Conservation (phyloP, 1,140 invertebrate genomes). For the Eriosoma lanigerum region DNA sequence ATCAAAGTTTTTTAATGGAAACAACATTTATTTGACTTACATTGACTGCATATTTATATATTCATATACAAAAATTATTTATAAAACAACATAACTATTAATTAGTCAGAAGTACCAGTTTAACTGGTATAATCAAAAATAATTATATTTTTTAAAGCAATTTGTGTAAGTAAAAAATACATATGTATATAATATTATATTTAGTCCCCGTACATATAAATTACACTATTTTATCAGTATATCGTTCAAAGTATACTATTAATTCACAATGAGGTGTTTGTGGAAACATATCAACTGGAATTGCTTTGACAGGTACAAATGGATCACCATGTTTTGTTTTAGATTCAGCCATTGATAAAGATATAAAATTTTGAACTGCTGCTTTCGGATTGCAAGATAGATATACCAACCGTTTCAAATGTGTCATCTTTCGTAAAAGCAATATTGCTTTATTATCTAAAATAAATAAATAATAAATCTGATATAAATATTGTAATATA, state of each 20-base stretch:
- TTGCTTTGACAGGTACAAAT: slow-evolving; percentile 76
- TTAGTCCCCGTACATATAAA: not conserved
- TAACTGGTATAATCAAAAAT: no score
- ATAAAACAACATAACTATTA: no score
- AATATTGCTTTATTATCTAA: slow-evolving; percentile 78
- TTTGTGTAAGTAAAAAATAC: no score
- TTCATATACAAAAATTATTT: no score
- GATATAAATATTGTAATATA: no score
- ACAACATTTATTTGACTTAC: no score
- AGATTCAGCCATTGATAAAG: slow-evolving; percentile 75
- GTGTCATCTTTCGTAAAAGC: slow-evolving; percentile 72
- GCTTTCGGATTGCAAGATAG: slow-evolving; percentile 87
- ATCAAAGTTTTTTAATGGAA: no score
- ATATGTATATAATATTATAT: not conserved
- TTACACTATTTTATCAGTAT: not conserved
- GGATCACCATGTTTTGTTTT: slow-evolving; percentile 80
- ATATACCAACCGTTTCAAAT: slow-evolving; percentile 81
- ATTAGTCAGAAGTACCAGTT: no score
- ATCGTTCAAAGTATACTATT: slow-evolving; percentile 74
- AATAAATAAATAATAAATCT: slow-evolving; percentile 58
- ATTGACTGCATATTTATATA: no score
- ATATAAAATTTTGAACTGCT: slow-evolving; percentile 87
- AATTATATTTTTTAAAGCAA: no score
- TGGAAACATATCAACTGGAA: slow-evolving; percentile 94
- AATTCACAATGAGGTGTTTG: slow-evolving; percentile 88